A percentile compares a stretch with the other conserved stretches of the same genome.
Evolutionary conservation across 2,113 vertebrate genomes (phyloP).

Genomic region (Atrichornis clamosus): DNA sequence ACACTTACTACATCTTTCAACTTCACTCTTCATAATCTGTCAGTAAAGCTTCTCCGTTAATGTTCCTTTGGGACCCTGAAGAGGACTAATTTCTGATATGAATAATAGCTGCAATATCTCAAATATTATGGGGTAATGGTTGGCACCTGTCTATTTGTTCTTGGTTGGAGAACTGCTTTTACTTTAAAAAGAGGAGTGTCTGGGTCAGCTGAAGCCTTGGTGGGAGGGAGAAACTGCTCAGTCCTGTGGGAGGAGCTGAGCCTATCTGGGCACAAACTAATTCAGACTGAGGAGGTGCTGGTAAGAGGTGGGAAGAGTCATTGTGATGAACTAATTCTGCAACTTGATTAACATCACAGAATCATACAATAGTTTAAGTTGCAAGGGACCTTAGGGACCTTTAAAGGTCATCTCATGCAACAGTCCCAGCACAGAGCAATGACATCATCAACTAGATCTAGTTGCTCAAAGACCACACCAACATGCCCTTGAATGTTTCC

Average conservation of each 20-base stretch:
- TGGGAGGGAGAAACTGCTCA: background rate
- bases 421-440: fast-evolving
- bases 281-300: background rate
- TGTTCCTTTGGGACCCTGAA: background rate
- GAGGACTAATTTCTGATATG: background rate
- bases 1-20: background rate
- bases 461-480: background rate
- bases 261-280: background rate
- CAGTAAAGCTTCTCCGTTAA: background rate
- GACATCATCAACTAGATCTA: background rate
- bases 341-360: background rate
- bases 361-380: background rate
- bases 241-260: background rate
- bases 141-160: background rate
- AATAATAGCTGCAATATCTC: background rate
- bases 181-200: background rate
- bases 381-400: background rate
- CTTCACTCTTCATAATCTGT: background rate
- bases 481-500: background rate
- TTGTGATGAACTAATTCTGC: background rate
- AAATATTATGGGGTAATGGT: background rate
- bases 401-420: background rate
- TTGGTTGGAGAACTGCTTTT: background rate
- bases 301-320: background rate
- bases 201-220: background rate